A percentile compares a stretch with the other conserved stretches of the same genome.
These are phyloP conservation scores for Malacoctenus gilli DNA, from an alignment of 2,797 vertebrate species.

Conservation along the genomic window DNA sequence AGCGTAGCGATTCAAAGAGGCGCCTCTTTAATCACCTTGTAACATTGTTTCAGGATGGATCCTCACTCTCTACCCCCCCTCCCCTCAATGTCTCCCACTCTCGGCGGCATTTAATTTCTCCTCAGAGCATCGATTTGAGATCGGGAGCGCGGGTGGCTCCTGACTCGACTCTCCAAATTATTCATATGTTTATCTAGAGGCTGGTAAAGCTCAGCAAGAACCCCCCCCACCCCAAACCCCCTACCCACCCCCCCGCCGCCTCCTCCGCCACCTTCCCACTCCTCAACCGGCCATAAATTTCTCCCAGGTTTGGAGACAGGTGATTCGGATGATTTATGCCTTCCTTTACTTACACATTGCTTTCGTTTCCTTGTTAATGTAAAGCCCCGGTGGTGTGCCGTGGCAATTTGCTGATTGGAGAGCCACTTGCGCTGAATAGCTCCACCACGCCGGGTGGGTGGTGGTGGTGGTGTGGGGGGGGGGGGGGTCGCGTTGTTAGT, in stretches of 20 bases:
- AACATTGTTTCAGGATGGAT: slow-evolving; percentile 40
- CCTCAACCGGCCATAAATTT: slow-evolving; percentile 53
- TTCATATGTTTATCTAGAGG: slow-evolving; percentile 66
- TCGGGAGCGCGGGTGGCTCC: slow-evolving; percentile 18
- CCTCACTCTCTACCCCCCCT: neutral
- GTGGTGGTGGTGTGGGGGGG: slow-evolving; percentile 8
- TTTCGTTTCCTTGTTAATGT: slow-evolving; percentile 68
- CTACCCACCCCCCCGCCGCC: neutral
- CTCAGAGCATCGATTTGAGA: slow-evolving; percentile 50
- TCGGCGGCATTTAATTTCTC: slow-evolving; percentile 51
- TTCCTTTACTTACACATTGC: slow-evolving; percentile 61
- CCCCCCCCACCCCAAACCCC: slow-evolving; percentile 7
- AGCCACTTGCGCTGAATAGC: slow-evolving; percentile 61
- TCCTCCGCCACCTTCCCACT: slow-evolving; percentile 20
- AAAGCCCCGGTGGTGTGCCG: slow-evolving; percentile 52
- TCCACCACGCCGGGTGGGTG: slow-evolving; percentile 17
- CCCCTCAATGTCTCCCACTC: slow-evolving; percentile 22
- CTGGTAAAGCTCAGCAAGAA: slow-evolving; percentile 37
- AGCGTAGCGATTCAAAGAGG: slow-evolving; percentile 39
- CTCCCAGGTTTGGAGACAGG: slow-evolving; percentile 52
- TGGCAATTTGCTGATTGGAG: slow-evolving; percentile 76
- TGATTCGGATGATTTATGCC: slow-evolving; percentile 77
- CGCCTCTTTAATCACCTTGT: slow-evolving; percentile 57
- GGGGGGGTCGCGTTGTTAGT: too few relatives aligned
- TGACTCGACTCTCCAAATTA: slow-evolving; percentile 50